Conservation (phyloP, 2,113 vertebrate genomes). For the Psammodynastes pulverulentus region DNA sequence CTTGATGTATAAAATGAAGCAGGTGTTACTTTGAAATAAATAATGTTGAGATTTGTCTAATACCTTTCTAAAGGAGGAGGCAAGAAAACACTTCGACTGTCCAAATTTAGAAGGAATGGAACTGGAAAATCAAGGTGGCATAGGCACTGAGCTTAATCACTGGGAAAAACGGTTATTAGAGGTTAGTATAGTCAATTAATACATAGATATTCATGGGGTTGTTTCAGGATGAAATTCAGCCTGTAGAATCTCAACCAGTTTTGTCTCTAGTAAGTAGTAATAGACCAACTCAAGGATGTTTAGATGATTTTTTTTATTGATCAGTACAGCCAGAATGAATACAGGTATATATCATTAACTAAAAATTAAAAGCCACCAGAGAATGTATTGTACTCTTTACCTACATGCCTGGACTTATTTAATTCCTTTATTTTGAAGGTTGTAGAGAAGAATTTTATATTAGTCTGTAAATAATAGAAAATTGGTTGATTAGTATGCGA, state of each 20-base stretch:
- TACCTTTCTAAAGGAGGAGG: conserved; percentile 81
- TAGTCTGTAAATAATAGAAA: neutral
- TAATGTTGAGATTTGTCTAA: conserved; percentile 29
- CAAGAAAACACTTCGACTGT: conserved; percentile 88
- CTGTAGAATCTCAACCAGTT: neutral
- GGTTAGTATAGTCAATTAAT: conserved; percentile 64
- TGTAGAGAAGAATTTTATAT: neutral
- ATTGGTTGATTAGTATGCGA: neutral
- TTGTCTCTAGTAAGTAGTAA: neutral
- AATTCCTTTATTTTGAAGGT: neutral
- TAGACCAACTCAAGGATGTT: neutral
- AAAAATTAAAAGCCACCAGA: neutral
- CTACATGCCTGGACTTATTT: neutral
- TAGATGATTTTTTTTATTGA: neutral
- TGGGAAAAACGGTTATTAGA: conserved; percentile 96
- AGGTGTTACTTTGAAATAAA: neutral
- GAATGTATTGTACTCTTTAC: neutral
- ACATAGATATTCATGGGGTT: neutral
- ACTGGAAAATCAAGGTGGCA: conserved; percentile 96
- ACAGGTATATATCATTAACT: neutral
- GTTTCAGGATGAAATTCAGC: neutral
- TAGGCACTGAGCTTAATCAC: conserved; percentile 94
- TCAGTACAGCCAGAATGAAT: neutral
- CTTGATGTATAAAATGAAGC: neutral
- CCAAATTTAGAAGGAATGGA: conserved; percentile 94